Evolutionary conservation across 1,140 invertebrate species (phyloP), one percentile per base, ranked within the genome.

Genomic region (Neodiprion fabricii): DNA sequence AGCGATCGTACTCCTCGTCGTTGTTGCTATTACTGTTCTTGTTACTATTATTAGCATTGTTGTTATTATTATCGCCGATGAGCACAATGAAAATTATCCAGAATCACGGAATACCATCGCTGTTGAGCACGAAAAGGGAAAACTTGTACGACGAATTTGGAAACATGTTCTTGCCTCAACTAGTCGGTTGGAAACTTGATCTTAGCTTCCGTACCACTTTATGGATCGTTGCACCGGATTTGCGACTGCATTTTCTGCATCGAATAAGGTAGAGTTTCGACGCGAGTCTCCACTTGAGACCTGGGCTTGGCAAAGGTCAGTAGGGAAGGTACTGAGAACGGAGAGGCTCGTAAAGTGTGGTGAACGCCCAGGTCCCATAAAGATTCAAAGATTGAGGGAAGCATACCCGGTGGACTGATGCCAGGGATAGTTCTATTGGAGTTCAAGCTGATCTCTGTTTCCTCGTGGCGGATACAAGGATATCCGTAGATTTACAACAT

Each of bases 301-400:
- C 53, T 14, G 53, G 66, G 11, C 40, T 72, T 48, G 66, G 67
- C 48, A 69, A 69, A 50, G 61, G 49, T 53, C 49, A 68, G 70
- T 76, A 76, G 68, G 53, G 9, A 61, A 71, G 21, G 74, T 71
- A 72, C 9, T 68, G 74, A 73, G 74, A 80, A 76, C 75, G 67
- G 49, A 72, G 72, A 73, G 47, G 70, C 72, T 81, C 80, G 74
- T 82, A 82, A 82, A 82, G 74, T 81, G 77, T 50, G 76, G 80
- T 72, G 76, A 80, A 80, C 77, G 79, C 79, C 75, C 75, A 76
- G 78, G 76, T 76, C 77, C 79, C 76, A 80, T 82, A 82, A 82
- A 81, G 79, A 80, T 73, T 23, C 10, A 23, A 17, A 69, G 67
- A 69, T 23, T 12, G 67, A 14, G 67, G 40, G n/a, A 69, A 69